Evolutionary conservation across 2,113 vertebrate species (phyloP).

Genomic region (Otis tarda): DNA sequence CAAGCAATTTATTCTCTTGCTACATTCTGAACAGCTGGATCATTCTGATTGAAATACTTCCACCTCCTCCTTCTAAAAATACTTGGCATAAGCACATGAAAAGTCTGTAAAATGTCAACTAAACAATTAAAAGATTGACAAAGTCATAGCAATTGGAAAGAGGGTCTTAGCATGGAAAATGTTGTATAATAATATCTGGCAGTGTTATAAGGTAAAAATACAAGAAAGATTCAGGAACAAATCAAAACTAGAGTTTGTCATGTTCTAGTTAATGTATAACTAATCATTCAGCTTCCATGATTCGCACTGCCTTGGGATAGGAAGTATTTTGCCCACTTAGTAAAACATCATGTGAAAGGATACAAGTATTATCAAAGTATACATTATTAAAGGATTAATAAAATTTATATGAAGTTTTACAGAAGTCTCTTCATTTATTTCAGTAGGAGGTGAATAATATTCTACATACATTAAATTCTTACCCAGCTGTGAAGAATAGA

Average conservation of each 20-base stretch:
- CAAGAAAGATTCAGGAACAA: background rate
- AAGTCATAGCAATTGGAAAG: background rate
- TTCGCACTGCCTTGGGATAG: background rate
- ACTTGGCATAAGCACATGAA: background rate
- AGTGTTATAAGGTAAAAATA: background rate
- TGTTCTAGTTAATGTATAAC: background rate
- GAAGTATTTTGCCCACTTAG: background rate
- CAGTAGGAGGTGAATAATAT: background rate
- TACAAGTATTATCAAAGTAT: background rate
- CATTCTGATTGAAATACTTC: background rate
- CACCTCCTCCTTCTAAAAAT: background rate
- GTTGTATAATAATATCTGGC: background rate
- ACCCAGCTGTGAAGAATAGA: background rate
- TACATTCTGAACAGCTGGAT: background rate
- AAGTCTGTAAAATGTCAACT: background rate
- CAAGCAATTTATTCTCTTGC: background rate
- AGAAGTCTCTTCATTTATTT: background rate
- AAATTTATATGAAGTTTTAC: background rate
- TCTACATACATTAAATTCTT: background rate
- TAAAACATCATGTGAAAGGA: background rate
- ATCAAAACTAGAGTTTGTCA: background rate
- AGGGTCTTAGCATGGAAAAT: background rate
- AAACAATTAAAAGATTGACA: background rate
- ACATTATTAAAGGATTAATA: background rate
- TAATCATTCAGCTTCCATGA: background rate